Evolutionary conservation across 2,113 vertebrate genomes (phyloP).

Genomic region (Apodemus speciosus): DNA sequence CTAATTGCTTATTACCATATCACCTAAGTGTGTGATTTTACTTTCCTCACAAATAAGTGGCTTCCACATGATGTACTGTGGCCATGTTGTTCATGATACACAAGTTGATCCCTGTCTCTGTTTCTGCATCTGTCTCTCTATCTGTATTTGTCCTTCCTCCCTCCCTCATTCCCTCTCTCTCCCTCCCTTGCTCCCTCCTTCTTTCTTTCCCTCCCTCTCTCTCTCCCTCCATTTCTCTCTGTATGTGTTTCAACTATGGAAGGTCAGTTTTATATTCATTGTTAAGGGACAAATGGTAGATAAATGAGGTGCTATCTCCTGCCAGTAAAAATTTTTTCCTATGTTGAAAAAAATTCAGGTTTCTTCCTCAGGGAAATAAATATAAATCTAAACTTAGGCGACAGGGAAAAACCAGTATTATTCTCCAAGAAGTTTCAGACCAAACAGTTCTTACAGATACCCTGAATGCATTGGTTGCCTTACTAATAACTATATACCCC

Average conservation of each 20-base stretch:
- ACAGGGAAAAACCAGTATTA: not conserved
- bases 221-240: not conserved
- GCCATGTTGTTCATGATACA: not conserved
- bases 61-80: not conserved
- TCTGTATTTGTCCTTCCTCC: no score
- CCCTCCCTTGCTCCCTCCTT: not conserved
- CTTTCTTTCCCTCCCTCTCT: rapidly evolving
- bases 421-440: not conserved
- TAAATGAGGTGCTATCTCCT: not conserved
- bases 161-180: not conserved
- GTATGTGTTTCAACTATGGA: not conserved
- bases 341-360: not conserved
- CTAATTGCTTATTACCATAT: conserved; percentile 50
- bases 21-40: not conserved
- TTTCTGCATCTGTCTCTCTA: not conserved
- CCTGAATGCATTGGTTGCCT: not conserved
- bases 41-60: conserved; percentile 40
- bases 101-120: rapidly evolving
- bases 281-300: not conserved
- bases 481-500: not conserved
- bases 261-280: not conserved
- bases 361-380: conserved; percentile 47
- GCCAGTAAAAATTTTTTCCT: not conserved
- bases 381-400: not conserved
- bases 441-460: not conserved